Percentiles rank a stretch among this genome's conserved stretches.
Evolutionary conservation across 2,888 invertebrate genomes (phyloP).

Genomic region (Drosophila multiciliata): DNA sequence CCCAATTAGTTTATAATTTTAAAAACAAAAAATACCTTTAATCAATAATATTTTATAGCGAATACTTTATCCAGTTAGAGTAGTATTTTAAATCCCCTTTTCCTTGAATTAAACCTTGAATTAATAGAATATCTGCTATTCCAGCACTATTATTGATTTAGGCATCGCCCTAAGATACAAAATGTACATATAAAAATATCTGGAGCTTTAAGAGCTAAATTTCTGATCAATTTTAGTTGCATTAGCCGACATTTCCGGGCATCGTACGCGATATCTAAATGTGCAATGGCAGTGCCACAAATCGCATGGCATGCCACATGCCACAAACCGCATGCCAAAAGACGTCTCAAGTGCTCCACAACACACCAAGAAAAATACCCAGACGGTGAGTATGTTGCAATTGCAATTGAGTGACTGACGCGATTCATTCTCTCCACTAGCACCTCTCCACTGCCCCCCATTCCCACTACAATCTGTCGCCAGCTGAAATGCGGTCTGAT

Average conservation of each 20-base stretch:
- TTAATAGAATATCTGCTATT: not conserved
- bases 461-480: constrained; percentile 16
- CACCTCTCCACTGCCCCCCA: not conserved
- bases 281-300: constrained; percentile 65
- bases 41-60: not conserved
- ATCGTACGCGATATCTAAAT: constrained; percentile 45
- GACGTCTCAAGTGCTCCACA: constrained; percentile 68
- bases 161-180: not conserved
- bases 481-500: constrained; percentile 3
- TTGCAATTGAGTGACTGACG: constrained; percentile 72
- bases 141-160: not conserved
- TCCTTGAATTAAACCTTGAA: too few species aligned
- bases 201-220: constrained; percentile 9
- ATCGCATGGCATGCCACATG: constrained; percentile 61
- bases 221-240: constrained; percentile 47
- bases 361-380: constrained; percentile 62
- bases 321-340: constrained; percentile 53
- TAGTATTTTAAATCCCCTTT: too few species aligned
- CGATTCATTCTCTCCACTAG: constrained; percentile 22
- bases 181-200: not conserved
- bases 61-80: not conserved
- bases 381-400: constrained; percentile 67
- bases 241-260: constrained; percentile 54
- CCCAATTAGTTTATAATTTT: not conserved
- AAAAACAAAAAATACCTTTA: not conserved